Percentiles rank a stretch among this genome's conserved stretches.
Conservation (phyloP, 2,113 vertebrate genomes). For the Sinocyclocheilus rhinocerous region DNA sequence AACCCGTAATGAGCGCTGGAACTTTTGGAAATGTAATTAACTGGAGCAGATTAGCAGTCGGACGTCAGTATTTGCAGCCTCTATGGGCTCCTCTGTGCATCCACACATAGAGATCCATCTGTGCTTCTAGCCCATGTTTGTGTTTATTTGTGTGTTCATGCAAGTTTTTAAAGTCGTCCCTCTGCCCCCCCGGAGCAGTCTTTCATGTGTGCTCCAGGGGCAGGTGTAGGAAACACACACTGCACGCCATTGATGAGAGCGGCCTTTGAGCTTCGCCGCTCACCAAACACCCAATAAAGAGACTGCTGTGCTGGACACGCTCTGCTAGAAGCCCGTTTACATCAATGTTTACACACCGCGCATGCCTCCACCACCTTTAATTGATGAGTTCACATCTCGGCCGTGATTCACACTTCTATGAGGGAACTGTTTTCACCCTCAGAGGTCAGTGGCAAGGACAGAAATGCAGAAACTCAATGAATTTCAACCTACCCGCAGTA, state of each 20-base stretch:
- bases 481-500: background rate
- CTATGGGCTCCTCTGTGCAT: slow-evolving; percentile 37
- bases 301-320: slow-evolving; percentile 48
- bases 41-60: slow-evolving; percentile 2
- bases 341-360: slow-evolving; percentile 49
- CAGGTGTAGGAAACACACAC: slow-evolving; percentile 64
- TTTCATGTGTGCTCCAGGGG: slow-evolving; percentile 55
- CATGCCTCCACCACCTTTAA: slow-evolving; percentile 42
- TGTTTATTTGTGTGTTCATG: slow-evolving; percentile 11
- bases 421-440: slow-evolving; percentile 5
- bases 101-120: slow-evolving; percentile 41
- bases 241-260: slow-evolving; percentile 59
- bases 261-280: slow-evolving; percentile 52
- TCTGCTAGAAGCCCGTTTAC: slow-evolving; percentile 48
- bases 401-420: slow-evolving; percentile 41
- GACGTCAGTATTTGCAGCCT: slow-evolving; percentile 17
- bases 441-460: background rate
- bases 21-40: slow-evolving; percentile 36
- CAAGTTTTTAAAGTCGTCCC: slow-evolving; percentile 26
- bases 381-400: slow-evolving; percentile 48
- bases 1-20: background rate
- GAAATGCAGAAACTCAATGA: background rate
- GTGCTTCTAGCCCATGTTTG: slow-evolving; percentile 28
- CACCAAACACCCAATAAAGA: slow-evolving; percentile 46
- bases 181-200: background rate